phyloP scores from a whole-genome alignment of 2,797 vertebrate species.

The Buphagus erythrorhynchus region DNA sequence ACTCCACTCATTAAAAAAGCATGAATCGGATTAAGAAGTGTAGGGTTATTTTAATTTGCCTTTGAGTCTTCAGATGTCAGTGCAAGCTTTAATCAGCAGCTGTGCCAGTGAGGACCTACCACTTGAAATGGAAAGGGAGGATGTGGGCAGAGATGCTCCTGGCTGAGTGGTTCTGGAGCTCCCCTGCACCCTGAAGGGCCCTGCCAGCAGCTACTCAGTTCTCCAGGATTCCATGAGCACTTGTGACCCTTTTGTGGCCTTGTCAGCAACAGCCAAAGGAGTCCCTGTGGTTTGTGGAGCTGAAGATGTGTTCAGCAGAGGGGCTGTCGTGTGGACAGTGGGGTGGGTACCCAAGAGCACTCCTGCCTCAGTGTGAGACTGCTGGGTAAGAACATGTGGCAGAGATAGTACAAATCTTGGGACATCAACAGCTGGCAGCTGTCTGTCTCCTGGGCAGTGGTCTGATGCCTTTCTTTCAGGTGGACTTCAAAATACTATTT shows the following conservation, averaged over 20 bases:
- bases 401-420: not conserved
- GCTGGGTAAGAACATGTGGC: not conserved
- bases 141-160: not conserved
- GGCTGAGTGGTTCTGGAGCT: not conserved
- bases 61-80: conserved; percentile 25
- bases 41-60: conserved; percentile 17
- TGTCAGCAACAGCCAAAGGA: not conserved
- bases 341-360: not conserved
- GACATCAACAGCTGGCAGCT: not conserved
- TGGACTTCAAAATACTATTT: not conserved
- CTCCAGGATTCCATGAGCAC: not conserved
- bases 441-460: not conserved
- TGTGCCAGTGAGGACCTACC: not conserved
- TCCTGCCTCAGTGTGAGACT: not conserved
- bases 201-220: not conserved
- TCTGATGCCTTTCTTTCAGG: not conserved
- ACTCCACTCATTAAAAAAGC: conserved; percentile 31
- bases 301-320: not conserved
- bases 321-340: accelerated
- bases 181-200: not conserved
- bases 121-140: not conserved
- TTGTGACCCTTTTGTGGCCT: not conserved
- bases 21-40: conserved; percentile 9
- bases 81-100: not conserved
- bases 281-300: not conserved